phyloP scores from a whole-genome alignment of 2,113 vertebrate genomes.

The Xenotilapia longispinis region DNA sequence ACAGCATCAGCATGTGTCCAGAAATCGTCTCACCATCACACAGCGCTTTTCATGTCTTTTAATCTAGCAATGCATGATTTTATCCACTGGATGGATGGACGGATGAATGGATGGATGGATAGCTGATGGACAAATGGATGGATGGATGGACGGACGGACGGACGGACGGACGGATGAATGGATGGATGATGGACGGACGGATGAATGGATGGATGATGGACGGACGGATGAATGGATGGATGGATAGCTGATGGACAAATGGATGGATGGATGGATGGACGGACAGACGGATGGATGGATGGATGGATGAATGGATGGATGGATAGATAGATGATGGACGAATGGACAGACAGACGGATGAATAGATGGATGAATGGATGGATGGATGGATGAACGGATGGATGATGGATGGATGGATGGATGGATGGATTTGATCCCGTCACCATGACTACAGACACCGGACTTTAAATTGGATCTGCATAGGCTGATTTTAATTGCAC shows the following conservation, averaged over 20 bases:
- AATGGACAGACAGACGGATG: not conserved
- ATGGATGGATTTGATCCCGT: not conserved
- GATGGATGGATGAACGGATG: too few species aligned
- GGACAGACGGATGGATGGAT: accelerated
- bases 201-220: accelerated
- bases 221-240: accelerated
- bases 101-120: accelerated
- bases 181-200: not conserved
- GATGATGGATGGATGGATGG: too few species aligned
- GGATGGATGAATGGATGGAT: too few species aligned
- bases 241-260: too few species aligned
- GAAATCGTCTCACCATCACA: too few species aligned
- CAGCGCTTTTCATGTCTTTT: too few species aligned
- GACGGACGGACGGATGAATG: accelerated
- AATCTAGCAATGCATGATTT: not conserved
- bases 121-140: too few species aligned
- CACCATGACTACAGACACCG: not conserved
- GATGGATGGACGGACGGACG: not conserved
- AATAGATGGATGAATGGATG: accelerated
- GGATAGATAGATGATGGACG: too few species aligned
- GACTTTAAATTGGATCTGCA: not conserved
- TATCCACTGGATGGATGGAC: not conserved
- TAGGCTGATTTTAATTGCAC: not conserved
- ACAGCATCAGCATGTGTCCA: too few species aligned
- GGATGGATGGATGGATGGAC: not conserved